phyloP scores from a whole-genome alignment of 53 echinoderm and acorn worm species.

The Paracentrotus lividus region DNA sequence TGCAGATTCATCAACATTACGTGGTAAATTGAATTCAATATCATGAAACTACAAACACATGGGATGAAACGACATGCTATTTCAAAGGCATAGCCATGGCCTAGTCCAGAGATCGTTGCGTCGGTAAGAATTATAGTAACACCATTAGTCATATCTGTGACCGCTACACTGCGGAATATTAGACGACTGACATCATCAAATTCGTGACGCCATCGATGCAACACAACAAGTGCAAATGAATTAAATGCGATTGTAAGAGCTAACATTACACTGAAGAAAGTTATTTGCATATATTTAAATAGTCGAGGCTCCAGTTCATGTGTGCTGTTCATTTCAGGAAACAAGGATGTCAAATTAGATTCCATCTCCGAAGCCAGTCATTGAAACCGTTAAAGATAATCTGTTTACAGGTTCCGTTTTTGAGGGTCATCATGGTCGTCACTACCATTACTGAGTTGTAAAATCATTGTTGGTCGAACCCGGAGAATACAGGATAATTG shows the following conservation, averaged over 20 bases:
- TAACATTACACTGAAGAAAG: neutral
- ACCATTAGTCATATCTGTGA: neutral
- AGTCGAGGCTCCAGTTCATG: neutral
- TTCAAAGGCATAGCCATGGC: too few species aligned
- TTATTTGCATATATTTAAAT: neutral
- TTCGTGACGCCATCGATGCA: neutral
- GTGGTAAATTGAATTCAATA: neutral
- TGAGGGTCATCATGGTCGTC: too few species aligned
- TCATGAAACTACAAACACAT: neutral
- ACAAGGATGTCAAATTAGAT: neutral
- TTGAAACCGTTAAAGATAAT: too few species aligned
- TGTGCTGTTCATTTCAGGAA: neutral
- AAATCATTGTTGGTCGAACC: too few species aligned
- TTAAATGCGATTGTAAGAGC: neutral
- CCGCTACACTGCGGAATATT: neutral
- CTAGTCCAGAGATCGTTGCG: neutral
- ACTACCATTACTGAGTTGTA: too few species aligned
- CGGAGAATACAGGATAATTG: too few species aligned
- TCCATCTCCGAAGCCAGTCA: too few species aligned
- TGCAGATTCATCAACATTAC: constrained; percentile 2
- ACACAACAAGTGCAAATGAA: too few species aligned
- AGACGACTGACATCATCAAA: constrained; percentile 5
- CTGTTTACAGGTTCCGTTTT: too few species aligned
- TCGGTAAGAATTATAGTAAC: neutral
- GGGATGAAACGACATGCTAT: neutral